Evolutionary conservation across 2,888 invertebrate genomes (phyloP).

Genomic region (Terebella lapidaria): DNA sequence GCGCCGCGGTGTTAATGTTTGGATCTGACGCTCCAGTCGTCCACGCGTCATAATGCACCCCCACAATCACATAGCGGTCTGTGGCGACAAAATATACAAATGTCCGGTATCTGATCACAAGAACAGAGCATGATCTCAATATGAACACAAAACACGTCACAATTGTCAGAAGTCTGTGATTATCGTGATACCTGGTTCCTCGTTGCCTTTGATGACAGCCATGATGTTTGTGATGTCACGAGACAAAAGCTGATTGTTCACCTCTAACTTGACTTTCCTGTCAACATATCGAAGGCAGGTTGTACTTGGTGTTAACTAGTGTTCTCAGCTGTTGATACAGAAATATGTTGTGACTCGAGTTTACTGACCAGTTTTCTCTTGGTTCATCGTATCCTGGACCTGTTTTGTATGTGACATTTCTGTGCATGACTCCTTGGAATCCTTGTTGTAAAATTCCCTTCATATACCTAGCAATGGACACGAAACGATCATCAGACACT

Average conservation of each 20-base stretch:
- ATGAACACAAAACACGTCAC: too few relatives aligned
- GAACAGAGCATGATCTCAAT: too few relatives aligned
- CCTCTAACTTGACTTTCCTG: conserved; percentile 25
- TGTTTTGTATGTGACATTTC: conserved; percentile 20
- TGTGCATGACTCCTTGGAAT: conserved; percentile 18
- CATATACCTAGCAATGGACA: conserved; percentile 20
- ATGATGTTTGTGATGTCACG: conserved; percentile 29
- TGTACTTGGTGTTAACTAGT: too few relatives aligned
- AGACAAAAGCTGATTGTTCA: conserved; percentile 20
- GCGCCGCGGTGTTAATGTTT: conserved; percentile 49
- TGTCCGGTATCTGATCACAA: too few relatives aligned
- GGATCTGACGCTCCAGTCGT: conserved; percentile 50
- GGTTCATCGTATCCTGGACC: conserved; percentile 21
- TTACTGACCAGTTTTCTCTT: conserved; percentile 15
- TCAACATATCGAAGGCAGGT: not conserved
- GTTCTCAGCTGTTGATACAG: too few relatives aligned
- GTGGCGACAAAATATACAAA: too few relatives aligned
- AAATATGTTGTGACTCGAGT: not conserved
- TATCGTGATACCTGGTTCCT: conserved; percentile 35
- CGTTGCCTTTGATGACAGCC: conserved; percentile 27
- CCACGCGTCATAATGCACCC: conserved; percentile 57
- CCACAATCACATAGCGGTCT: conserved; percentile 54
- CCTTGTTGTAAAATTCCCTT: conserved; percentile 9
- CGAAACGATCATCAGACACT: too few relatives aligned
- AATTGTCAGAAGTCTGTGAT: too few relatives aligned